Evolutionary conservation across 2,888 invertebrate species (phyloP), one percentile per base, ranked within the genome.

Genomic region (Tetragonisca angustula): DNA sequence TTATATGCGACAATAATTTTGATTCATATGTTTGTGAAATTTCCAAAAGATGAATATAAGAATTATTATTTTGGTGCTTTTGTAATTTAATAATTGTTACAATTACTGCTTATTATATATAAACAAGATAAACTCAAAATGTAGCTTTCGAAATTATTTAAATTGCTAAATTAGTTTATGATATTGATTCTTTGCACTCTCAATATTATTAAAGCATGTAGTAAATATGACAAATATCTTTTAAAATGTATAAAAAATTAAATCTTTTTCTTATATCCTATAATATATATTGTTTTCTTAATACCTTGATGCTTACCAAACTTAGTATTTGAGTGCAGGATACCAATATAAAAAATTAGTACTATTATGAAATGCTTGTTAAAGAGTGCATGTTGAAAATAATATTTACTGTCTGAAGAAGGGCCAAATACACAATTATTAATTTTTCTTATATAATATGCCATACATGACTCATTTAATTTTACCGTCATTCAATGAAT

Each of bases 361-460:
- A 49, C 64, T 79, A 69, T 73, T 81, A 68, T 54, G 54, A 79
- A 77, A 68, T 85, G 85, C 79, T 82, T 85, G 82, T 80, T 85
- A 49, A 75, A 67, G 75, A 67, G 19, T 84, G 85, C 85, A 85
- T 81, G 85, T 86, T 76, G 62, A 76, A 76, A 79, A 64, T 75
- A 74, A 72, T 82, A 74, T 85, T 85, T 65, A 85, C 49, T 59
- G 56, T 87, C 75, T 84, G 87, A 87, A 87, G 87, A 87, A 87
- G 87, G 87, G 87, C 87, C 87, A 86, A 87, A 83, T 87, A 83
- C 68, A 83, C 79, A 79, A 84, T 79, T 77, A 87, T 76, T 79
- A 71, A 72, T 83, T 87, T 81, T 74, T 77, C 83, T 79, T 71
- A 67, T 82, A 68, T 64, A 65, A 43, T 80, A 80, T 78, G 19